Evolutionary conservation across 2,888 invertebrate genomes (phyloP).

Genomic region (Dioctria rufipes): DNA sequence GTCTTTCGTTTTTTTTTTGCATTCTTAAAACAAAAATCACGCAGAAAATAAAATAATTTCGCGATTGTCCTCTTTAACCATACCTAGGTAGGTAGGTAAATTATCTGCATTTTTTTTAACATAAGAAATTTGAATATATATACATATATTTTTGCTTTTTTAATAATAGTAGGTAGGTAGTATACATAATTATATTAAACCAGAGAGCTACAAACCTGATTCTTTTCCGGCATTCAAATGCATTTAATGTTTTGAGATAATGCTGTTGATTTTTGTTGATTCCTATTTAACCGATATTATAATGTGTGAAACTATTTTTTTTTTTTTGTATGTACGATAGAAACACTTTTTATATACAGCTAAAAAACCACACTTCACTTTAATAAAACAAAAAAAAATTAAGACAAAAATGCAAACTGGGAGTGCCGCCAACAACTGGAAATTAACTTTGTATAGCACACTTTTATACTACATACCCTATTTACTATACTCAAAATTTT

Average conservation of each 20-base stretch:
- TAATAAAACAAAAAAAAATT: background rate
- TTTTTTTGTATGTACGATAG: background rate
- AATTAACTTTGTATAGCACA: slow-evolving; percentile 20
- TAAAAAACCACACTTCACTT: slow-evolving; percentile 7
- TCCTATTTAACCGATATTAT: background rate
- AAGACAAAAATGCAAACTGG: slow-evolving; percentile 38
- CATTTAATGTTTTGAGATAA: slow-evolving; percentile 22
- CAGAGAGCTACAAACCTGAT: slow-evolving; percentile 18
- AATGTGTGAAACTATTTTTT: background rate
- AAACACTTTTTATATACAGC: background rate
- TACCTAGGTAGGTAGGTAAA: slow-evolving; percentile 2
- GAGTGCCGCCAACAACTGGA: slow-evolving; percentile 38
- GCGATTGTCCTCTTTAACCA: slow-evolving; percentile 26
- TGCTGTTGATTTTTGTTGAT: slow-evolving; percentile 15
- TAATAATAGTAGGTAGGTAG: background rate
- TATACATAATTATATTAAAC: background rate
- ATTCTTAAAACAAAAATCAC: slow-evolving; percentile 11
- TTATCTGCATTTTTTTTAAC: slow-evolving; percentile 12
- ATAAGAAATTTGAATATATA: background rate
- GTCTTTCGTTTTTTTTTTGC: slow-evolving; percentile 42
- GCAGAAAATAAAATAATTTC: slow-evolving; percentile 16
- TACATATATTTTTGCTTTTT: too few relatives aligned
- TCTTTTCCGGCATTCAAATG: slow-evolving; percentile 33
- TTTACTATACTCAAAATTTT: slow-evolving; percentile 19
- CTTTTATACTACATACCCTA: background rate